Percentiles rank a stretch among this genome's conserved stretches.
Conservation (phyloP, 2,888 invertebrate genomes). For the Drosophila imparisetae region DNA sequence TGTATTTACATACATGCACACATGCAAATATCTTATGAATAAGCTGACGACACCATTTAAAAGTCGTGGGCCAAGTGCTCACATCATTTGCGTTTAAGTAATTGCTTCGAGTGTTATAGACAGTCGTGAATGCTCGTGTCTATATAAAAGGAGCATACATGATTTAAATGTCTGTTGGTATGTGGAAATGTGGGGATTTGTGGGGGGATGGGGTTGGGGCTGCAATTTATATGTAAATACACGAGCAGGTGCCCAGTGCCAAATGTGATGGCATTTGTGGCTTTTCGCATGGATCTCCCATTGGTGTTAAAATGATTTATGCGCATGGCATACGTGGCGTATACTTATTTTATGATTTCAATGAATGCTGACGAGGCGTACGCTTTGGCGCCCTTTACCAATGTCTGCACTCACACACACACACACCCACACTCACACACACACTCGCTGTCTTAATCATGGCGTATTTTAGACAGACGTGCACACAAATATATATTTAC, state of each 20-base stretch:
- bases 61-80: constrained; percentile 32
- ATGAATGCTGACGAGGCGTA: constrained; percentile 47
- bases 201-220: background rate
- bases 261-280: constrained; percentile 30
- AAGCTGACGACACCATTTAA: constrained; percentile 37
- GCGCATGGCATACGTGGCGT: constrained; percentile 52
- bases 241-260: constrained; percentile 41
- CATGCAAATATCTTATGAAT: constrained; percentile 20
- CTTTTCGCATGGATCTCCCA: constrained; percentile 15
- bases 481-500: constrained; percentile 13
- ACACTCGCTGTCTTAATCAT: constrained; percentile 61
- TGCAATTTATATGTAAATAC: constrained; percentile 48
- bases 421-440: too few species aligned
- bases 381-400: constrained; percentile 57
- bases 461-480: constrained; percentile 35
- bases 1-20: background rate
- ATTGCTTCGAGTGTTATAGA: constrained; percentile 46
- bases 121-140: constrained; percentile 20
- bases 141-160: constrained; percentile 3
- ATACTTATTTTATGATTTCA: constrained; percentile 69
- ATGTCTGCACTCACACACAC: constrained; percentile 43
- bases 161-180: constrained; percentile 14
- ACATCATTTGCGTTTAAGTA: constrained; percentile 54
- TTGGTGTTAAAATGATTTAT: constrained; percentile 67
- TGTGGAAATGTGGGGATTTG: background rate